Percentiles rank a stretch among this genome's conserved stretches.
phyloP scores from a whole-genome alignment of 2,888 invertebrate species.

The Pyrrhosoma nymphula region DNA sequence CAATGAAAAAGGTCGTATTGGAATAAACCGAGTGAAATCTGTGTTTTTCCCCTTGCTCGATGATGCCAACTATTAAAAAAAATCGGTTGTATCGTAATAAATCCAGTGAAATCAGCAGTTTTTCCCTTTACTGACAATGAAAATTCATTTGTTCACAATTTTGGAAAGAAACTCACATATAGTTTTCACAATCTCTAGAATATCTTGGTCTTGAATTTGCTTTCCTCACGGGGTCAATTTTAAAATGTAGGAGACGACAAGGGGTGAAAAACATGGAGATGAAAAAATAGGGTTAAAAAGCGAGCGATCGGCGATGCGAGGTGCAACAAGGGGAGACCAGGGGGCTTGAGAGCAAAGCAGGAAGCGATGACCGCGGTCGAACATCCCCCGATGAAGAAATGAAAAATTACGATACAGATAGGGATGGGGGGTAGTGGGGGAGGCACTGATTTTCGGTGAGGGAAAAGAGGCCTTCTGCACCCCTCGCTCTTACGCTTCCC shows the following conservation, averaged over 20 bases:
- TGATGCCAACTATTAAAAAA: no score
- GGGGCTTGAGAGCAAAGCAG: not conserved
- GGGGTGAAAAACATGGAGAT: not conserved
- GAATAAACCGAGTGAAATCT: no score
- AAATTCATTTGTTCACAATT: no score
- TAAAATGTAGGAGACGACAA: not conserved
- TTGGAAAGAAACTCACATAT: no score
- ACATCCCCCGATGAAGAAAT: conserved; percentile 52
- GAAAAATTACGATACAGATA: conserved; percentile 6
- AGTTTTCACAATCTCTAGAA: no score
- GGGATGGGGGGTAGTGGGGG: not conserved
- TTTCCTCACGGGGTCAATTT: not conserved
- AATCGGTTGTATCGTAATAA: no score
- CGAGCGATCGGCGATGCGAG: not conserved
- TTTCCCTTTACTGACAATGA: no score
- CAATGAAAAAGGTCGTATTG: no score
- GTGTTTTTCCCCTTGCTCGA: no score
- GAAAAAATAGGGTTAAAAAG: not conserved
- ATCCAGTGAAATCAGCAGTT: no score
- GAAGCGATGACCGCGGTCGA: conserved; percentile 62
- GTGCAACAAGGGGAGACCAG: not conserved
- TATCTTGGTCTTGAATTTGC: not conserved
- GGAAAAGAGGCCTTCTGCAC: not conserved
- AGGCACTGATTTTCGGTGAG: not conserved
- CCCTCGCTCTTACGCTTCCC: not conserved